Conservation (phyloP, 2,113 vertebrate species). For the Cebus imitator region DNA sequence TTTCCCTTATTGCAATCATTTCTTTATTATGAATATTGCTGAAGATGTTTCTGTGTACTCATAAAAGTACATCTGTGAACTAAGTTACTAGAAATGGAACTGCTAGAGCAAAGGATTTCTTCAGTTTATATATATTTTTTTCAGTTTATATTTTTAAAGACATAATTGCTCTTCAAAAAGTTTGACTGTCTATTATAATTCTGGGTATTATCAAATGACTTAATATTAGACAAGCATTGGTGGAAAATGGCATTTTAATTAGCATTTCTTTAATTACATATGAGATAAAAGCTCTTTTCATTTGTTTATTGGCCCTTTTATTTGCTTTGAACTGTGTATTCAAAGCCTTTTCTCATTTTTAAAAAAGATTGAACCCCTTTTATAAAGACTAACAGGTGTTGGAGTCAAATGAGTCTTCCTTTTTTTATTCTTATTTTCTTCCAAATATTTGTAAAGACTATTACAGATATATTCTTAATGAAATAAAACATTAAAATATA, state of each 20-base stretch:
- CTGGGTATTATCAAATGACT: not conserved
- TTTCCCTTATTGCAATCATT: not conserved
- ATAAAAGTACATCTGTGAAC: not conserved
- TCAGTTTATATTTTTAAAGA: not conserved
- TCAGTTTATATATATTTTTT: not conserved
- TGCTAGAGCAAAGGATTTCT: not conserved
- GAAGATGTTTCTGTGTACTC: not conserved
- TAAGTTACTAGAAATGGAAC: not conserved
- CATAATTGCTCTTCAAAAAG: not conserved
- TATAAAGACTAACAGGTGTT: conserved; percentile 41
- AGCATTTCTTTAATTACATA: not conserved
- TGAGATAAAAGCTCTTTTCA: not conserved
- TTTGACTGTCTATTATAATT: not conserved
- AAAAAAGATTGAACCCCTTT: not conserved
- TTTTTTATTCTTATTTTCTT: not conserved
- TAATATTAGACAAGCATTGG: not conserved
- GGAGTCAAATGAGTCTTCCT: not conserved
- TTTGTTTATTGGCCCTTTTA: not conserved
- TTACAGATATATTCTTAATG: not conserved
- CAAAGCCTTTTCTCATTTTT: not conserved
- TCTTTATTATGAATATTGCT: not conserved
- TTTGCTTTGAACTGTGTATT: not conserved
- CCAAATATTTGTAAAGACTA: conserved; percentile 17
- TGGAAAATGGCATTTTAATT: conserved; percentile 31
- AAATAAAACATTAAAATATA: conserved; percentile 26